Base-by-base conservation (phyloP, 2,888 invertebrate genomes). In the Andrena camellia region DNA sequence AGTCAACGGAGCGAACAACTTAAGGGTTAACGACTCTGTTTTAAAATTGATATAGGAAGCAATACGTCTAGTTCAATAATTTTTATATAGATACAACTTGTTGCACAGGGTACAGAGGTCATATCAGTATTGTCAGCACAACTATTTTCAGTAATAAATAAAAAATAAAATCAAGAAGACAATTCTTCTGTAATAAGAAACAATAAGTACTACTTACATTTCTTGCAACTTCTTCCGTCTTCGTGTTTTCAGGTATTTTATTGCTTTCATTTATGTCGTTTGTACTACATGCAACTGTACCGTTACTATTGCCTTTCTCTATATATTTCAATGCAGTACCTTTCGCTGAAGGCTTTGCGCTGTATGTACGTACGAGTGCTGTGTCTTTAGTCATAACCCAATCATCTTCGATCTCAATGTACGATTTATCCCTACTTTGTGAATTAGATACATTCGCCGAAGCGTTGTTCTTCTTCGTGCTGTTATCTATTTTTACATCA, bases 161-260 rank as follows among this genome's bases (percentile, higher is more conserved):
- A 48, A 20, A 48, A 4, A 48, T 2, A 31, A 42, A 42, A n/a
- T 13, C 20, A 10, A 23, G 29, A 52, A 23, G 52, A 50, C 13
- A 7, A 17, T 13, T 17, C 42, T 42, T 17, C 42, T 17, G 17
- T 17, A 42, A 42, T 1, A 42, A 42, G 13, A 5, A 17, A 4
- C 17, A 17, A 4, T 42, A 42, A 17, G 42, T 62, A 1, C 59
- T 80, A 71, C 81, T 80, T 60, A 80, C 81, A 20, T 54, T 62
- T 80, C 17, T 71, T 26, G 2, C 31, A 4, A 2, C 8, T 4
- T 0, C 20, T 29, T 69, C 20, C 20, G 48, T n/a, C 26, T 54
- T 31, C 29, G 2, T 8, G 31, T 31, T 23, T 13, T n/a, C 23
- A 23, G 23, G 5, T 2, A 31, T 71, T 50, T 4, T 29, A 31